Base-by-base conservation (phyloP, 2,888 invertebrate genomes). In the Drosophila subquinaria region DNA sequence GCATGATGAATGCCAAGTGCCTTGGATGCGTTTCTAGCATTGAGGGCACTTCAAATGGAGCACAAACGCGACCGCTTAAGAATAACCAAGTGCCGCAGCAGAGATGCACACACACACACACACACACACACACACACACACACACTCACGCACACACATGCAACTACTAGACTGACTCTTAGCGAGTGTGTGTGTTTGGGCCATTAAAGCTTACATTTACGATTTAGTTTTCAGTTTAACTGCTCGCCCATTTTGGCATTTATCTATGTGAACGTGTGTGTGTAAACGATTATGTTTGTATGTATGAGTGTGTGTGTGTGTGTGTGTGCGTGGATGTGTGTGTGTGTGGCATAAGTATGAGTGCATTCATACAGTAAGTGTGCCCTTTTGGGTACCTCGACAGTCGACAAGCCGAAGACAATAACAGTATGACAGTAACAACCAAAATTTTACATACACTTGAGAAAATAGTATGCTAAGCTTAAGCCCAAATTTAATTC, bases 61-160 rank as follows among this genome's bases (percentile, higher is more conserved):
- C 89, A 89, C 78, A 89, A 89, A 89, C 88, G 89, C 88, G 89
- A 82, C 81, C 79, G 84, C 79, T 89, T 87, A 87, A 84, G 78
- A 84, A 89, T 83, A 84, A 73, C 84, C 88, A 83, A 83, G 78
- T 73, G 66, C 55, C 63, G 20, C 55, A 66, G 15, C 59, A 52
- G 42, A 27, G 47, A 48, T 45, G 36, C 57, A 40, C 20, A 35
- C 53, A 53, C 45, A 45, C 23, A 13, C 45, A 27, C 15, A 42
- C 42, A 23, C 43, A 48, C 27, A 38, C 55, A 40, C 23, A 61
- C 43, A 23, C 43, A 36, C 60, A 43, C 51, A 20, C 40, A 20
- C 40, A 23, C 30, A 17, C 23, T 23, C n/a, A n/a, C n/a, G n/a
- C n/a, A n/a, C n/a, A n/a, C 42, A 23, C 43, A 48, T 10, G 30